Evolutionary conservation across 2,888 invertebrate species (phyloP), one percentile per base, ranked within the genome.

Genomic region (Meganola albula): DNA sequence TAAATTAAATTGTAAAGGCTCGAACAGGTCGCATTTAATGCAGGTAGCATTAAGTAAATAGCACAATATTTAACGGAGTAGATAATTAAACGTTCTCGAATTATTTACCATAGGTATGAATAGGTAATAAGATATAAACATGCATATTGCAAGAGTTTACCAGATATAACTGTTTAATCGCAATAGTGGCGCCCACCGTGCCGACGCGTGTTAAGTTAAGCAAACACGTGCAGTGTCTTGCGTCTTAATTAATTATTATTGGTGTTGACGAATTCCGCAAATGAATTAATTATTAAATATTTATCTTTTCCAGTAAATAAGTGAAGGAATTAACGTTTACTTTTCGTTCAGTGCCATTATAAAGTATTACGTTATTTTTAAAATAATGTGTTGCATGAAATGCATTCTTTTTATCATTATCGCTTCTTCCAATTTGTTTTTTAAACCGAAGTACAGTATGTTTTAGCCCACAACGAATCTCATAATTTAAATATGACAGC

Each of bases 361-460:
- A 70, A 74, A 78, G 77, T 78, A 78, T 83, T 82, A 74, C 71
- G 74, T 80, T 82, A 78, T 80, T 79, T 83, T 77, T 57, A 73
- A 75, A 76, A 75, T 74, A 72, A 74, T 78, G 72, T 76, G 74
- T 76, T 76, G 83, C 83, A 84, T 84, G 53, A 74, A 75, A 84
- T 84, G 83, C 83, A 77, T 75, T 75, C n/a, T 74, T 72, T 72
- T 68, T 52, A 49, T 44, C 47, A 56, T 57, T 55, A 61, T 62
- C 58, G 58, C 3, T 20, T 20, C 40, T 51, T 55, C 49, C 49
- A 52, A 53, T 44, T 47, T 32, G 39, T 42, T 65, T 56, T 65
- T 63, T 56, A 56, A 61, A 63, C 62, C 58, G 61, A 52, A 54
- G 48, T 21, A 46, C 49, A 53, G 41, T 49, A 37, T 44, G 47